Base-by-base conservation (phyloP, 2,888 invertebrate species). In the Homarus gammarus region DNA sequence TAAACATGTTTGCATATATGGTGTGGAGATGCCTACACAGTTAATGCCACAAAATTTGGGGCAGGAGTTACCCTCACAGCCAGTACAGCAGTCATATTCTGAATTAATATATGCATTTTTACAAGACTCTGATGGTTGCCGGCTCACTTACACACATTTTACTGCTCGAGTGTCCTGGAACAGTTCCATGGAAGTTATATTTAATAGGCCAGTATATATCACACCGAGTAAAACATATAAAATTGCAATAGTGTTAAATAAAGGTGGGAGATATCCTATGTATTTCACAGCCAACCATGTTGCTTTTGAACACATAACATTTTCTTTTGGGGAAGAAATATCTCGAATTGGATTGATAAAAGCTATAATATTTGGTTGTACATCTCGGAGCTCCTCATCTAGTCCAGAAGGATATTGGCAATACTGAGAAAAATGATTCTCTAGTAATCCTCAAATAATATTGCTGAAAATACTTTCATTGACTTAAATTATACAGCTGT, bases 51-150 rank as follows among this genome's bases (percentile, higher is more conserved):
- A 73, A 56, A 61, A 33, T 61, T 18, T 81, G 40, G 79, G 64
- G 22, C 51, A 79, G 5, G 79, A 89, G 22, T n/a, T 49, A 61
- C 22, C n/a, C 1, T 5, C 31, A 22, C 75, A 72, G n/a, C 31
- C 44, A 33, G 6, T 70, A 31, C 84, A 68, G 27, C 33, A 56
- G 15, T 84, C 79, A 0, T 97, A 97, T 94, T 96, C 96, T 18
- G 97, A 97, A 95, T 95, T 97, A 92, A 94, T 97, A 79, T 97
- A 97, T 93, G 97, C 97, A 27, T 96, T 97, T 94, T 95, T 97
- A 89, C 95, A 97, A 93, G 97, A 97, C 94, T 96, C 96, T 38
- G 96, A 97, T 94, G 97, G 97, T 6, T 96, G 96, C 78, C 95
- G 97, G 5, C 95, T 97, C 93, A 97, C 97, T 0, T 97, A 97